Conservation (phyloP, 2,113 vertebrate genomes). For the Gorsachius goisagi region DNA sequence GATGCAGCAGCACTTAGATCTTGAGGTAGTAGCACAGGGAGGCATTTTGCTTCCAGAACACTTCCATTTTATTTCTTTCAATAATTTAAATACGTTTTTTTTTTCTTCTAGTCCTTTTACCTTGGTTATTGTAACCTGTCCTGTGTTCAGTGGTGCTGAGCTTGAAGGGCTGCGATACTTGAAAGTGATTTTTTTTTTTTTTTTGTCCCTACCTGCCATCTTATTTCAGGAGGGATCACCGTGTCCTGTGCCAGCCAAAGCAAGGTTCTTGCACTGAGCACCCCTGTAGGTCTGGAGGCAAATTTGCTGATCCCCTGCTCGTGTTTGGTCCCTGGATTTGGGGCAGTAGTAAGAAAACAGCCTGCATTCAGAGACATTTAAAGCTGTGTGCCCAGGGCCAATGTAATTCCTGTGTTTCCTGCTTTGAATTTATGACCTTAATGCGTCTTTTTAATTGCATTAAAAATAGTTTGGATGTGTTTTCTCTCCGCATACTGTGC, state of each 20-base stretch:
- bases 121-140: neutral
- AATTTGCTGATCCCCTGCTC: neutral
- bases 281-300: accelerated
- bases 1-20: neutral
- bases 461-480: slow-evolving; percentile 52
- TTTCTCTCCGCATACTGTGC: neutral
- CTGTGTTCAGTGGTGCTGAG: neutral
- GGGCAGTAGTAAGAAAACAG: neutral
- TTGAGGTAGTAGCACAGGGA: neutral
- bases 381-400: neutral
- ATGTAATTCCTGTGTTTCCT: neutral
- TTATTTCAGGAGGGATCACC: neutral
- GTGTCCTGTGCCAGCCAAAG: neutral
- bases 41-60: neutral
- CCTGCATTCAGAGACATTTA: neutral
- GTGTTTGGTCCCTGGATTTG: neutral
- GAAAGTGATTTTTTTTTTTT: neutral
- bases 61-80: neutral
- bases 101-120: neutral
- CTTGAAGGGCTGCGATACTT: neutral
- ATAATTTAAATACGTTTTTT: too few species aligned
- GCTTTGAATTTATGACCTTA: neutral
- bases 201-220: neutral
- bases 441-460: neutral
- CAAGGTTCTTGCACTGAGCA: neutral